Evolutionary conservation across 2,113 vertebrate species (phyloP).

Genomic region (Trematomus loennbergii): DNA sequence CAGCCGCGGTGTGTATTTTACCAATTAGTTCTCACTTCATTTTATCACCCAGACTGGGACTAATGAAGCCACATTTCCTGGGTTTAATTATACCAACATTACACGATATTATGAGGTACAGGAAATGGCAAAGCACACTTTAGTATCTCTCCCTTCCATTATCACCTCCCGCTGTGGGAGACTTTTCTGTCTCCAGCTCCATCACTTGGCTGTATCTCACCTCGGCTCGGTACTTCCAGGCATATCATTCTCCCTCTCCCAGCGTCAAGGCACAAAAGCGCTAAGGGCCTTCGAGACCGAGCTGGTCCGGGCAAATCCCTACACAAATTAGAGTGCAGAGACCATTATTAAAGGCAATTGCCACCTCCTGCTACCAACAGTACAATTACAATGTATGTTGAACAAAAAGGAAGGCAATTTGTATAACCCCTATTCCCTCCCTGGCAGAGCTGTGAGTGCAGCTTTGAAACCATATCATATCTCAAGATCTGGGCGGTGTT

Average conservation of each 20-base stretch:
- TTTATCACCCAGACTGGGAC: conserved; percentile 51
- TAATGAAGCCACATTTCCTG: conserved; percentile 69
- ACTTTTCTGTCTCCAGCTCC: conserved; percentile 9
- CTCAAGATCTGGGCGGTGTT: conserved; percentile 51
- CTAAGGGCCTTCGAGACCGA: conserved; percentile 64
- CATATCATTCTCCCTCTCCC: conserved; percentile 37
- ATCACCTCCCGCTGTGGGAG: conserved; percentile 44
- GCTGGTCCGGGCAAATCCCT: conserved; percentile 66
- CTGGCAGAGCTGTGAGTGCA: conserved; percentile 28
- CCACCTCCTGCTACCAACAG: conserved; percentile 59
- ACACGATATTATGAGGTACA: conserved; percentile 54
- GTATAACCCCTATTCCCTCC: conserved; percentile 45
- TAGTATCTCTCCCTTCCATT: conserved; percentile 45
- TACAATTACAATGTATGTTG: conserved; percentile 73
- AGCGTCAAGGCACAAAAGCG: conserved; percentile 33
- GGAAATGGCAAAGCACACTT: conserved; percentile 52
- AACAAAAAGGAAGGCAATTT: conserved; percentile 59
- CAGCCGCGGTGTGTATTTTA: conserved; percentile 36
- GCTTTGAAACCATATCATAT: conserved; percentile 44
- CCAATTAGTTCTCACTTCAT: conserved; percentile 63
- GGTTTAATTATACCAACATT: conserved; percentile 68
- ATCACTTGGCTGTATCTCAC: conserved; percentile 4
- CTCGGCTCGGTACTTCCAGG: conserved; percentile 12
- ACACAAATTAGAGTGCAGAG: conserved; percentile 73
- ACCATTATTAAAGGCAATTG: conserved; percentile 76